Percentiles rank a stretch among this genome's conserved stretches.
These are phyloP conservation scores for Ornithoptera priamus DNA, from an alignment of 2,888 invertebrate genomes.

Conservation along the genomic window DNA sequence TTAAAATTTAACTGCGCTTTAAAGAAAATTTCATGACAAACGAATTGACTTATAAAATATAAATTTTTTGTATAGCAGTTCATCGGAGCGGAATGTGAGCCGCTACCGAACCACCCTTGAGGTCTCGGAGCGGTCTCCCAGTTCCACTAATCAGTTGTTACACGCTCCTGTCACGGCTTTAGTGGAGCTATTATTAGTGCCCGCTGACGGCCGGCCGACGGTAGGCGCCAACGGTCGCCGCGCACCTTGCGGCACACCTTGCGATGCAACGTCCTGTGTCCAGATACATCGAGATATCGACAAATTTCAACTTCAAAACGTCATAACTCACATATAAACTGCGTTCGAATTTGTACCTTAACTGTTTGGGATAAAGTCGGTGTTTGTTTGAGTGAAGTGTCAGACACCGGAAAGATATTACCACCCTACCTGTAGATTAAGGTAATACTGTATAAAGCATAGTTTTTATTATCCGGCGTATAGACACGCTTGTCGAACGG, in stretches of 20 bases:
- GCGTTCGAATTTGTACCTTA: constrained; percentile 31
- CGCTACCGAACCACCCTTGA: constrained; percentile 22
- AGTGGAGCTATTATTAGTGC: constrained; percentile 50
- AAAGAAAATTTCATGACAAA: background rate
- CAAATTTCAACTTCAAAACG: constrained; percentile 42
- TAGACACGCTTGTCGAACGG: constrained; percentile 75
- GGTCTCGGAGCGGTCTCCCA: constrained; percentile 42
- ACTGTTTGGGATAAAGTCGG: rapidly evolving
- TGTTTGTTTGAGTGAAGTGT: constrained; percentile 18
- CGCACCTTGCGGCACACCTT: constrained; percentile 76
- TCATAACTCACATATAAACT: constrained; percentile 32
- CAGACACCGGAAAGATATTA: constrained; percentile 60
- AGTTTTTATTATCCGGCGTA: constrained; percentile 65
- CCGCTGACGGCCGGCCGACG: constrained; percentile 37
- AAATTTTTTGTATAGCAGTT: constrained; percentile 11
- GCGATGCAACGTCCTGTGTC: constrained; percentile 59
- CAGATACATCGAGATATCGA: constrained; percentile 71
- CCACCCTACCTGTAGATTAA: constrained; percentile 70
- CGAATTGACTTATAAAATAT: background rate
- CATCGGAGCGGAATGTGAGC: constrained; percentile 23
- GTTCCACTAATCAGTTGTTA: constrained; percentile 70
- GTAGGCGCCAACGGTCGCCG: constrained; percentile 63
- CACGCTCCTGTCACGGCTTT: constrained; percentile 57
- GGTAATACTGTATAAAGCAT: constrained; percentile 68
- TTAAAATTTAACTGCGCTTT: no score